phyloP scores from a whole-genome alignment of 2,797 vertebrate species.

The Mormyrus hasselquistii region DNA sequence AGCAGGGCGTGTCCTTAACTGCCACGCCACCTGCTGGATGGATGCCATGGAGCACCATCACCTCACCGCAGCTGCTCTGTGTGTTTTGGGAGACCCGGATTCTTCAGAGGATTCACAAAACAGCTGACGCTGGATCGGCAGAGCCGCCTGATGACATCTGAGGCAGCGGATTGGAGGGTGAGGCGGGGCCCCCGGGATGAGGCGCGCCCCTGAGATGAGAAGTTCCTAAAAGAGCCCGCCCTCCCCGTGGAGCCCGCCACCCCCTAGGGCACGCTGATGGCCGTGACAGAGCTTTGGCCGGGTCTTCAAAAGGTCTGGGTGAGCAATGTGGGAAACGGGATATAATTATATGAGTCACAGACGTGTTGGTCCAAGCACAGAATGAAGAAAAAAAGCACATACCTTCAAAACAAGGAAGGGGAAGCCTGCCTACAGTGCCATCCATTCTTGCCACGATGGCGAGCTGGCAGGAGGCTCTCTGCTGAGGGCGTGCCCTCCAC shows the following conservation, averaged over 20 bases:
- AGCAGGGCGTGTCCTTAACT: neutral
- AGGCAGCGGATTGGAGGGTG: neutral
- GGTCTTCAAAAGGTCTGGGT: neutral
- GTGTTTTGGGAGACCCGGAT: neutral
- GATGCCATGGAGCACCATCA: neutral
- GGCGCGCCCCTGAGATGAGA: neutral
- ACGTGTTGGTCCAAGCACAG: neutral
- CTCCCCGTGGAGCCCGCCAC: neutral
- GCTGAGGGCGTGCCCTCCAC: neutral
- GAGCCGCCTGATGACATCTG: neutral
- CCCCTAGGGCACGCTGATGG: neutral
- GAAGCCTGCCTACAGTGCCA: neutral
- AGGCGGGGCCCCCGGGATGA: neutral
- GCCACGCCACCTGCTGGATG: neutral
- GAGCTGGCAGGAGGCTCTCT: neutral
- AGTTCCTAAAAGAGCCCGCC: neutral
- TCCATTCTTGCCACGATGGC: neutral
- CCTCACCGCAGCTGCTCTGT: neutral
- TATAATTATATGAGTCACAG: slow-evolving; percentile 12
- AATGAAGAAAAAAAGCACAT: neutral
- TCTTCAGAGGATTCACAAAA: neutral
- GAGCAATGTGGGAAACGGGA: neutral
- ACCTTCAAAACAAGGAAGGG: neutral
- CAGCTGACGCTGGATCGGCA: neutral
- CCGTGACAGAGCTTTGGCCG: slow-evolving; percentile 1